These are phyloP conservation scores for Drosophila micromelanica DNA, from an alignment of 1,140 invertebrate species.

Conservation along the genomic window DNA sequence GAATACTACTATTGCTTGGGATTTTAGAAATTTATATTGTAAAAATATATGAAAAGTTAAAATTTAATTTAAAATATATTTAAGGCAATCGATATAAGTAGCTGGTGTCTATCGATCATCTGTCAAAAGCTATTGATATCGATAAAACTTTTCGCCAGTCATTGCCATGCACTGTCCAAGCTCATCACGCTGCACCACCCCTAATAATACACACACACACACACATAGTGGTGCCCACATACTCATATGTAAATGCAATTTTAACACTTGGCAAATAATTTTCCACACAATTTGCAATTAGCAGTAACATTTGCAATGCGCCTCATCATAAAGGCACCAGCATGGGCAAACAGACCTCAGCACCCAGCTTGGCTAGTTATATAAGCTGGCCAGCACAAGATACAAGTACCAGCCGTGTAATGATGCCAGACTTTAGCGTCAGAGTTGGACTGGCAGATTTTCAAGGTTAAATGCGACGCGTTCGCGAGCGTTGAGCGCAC, in stretches of 20 bases:
- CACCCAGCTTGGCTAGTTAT: constrained; percentile 48
- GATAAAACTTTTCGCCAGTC: too few relatives aligned
- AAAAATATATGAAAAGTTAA: too few relatives aligned
- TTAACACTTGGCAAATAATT: constrained; percentile 68
- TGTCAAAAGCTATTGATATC: too few relatives aligned
- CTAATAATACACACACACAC: constrained; percentile 17
- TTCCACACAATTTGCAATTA: constrained; percentile 81
- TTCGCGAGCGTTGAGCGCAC: constrained; percentile 54
- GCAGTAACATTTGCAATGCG: constrained; percentile 64
- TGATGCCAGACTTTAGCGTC: constrained; percentile 63
- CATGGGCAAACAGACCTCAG: constrained; percentile 13
- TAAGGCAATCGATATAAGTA: too few relatives aligned
- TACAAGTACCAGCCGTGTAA: constrained; percentile 45
- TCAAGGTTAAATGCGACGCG: constrained; percentile 68
- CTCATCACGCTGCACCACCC: not conserved
- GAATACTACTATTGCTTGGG: not conserved
- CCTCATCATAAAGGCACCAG: constrained; percentile 67
- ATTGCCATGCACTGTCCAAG: not conserved
- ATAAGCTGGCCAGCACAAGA: constrained; percentile 64
- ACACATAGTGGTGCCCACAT: constrained; percentile 12
- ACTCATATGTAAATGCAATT: constrained; percentile 66
- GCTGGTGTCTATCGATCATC: too few relatives aligned
- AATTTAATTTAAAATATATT: too few relatives aligned
- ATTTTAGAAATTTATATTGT: too few relatives aligned
- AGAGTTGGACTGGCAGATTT: constrained; percentile 48